Base-by-base conservation (phyloP, 1,140 invertebrate genomes). In the Agrilus planipennis region DNA sequence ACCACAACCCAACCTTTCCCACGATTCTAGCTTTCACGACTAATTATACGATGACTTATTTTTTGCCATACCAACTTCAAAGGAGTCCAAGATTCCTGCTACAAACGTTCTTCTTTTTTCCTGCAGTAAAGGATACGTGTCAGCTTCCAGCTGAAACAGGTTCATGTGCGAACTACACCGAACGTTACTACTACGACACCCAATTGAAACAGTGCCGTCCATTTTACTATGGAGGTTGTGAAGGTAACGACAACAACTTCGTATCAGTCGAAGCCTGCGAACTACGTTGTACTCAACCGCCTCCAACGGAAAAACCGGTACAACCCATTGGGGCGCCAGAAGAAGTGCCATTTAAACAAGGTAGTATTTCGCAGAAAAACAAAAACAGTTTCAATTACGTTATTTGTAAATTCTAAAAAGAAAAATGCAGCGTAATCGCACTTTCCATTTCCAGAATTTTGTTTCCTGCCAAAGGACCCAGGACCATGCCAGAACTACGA, bases 141-240 rank as follows among this genome's bases (percentile, higher is more conserved):
- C 73, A 73, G 52, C 68, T 87, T 56, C 79, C 83, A 45, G 75
- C 80, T 64, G 73, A 75, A 44, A 72, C 74, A 50, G 90, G 89
- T 63, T 78, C 77, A 58, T 94, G 90, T 68, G 75, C 73, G 30
- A 79, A 84, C 50, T 78, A 77, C 47, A 60, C 79, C 34, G 70
- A 85, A 19, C 70, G 75, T 49, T 95, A 89, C 89, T 84, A 82
- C 64, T 96, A 87, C 70, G 85, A 91, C 61, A 68, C 71, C 30
- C 69, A 72, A 20, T 80, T 89, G 61, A 84, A 89, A 60, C 75
- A 82, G 40, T 98, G 93, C 74, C 73, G 84, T 69, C 87, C 89
- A 30, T 98, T 98, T 73, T 91, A 91, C 74, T 96, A 89, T 70
- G 80, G 79, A 42, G 91, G 91, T 46, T 93, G 89, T 68, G 79